phyloP scores from a whole-genome alignment of 30 jellyfish, hydroid and myxozoan species.

The Aurelia coerulea region DNA sequence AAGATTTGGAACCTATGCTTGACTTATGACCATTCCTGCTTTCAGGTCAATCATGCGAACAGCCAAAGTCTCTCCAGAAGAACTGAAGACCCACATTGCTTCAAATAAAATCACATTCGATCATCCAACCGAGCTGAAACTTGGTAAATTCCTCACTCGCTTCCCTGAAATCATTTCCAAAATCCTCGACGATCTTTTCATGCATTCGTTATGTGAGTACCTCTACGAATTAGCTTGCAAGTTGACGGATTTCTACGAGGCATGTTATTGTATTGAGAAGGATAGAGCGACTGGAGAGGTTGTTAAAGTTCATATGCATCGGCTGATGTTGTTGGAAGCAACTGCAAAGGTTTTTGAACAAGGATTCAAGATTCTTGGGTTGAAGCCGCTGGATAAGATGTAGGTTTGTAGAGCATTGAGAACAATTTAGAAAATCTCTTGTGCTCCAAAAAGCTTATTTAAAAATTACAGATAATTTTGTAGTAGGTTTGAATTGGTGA shows the following conservation, averaged over 20 bases:
- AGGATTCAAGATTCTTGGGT: slow-evolving; percentile 92
- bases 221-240: slow-evolving; percentile 92
- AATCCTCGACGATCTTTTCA: slow-evolving; percentile 77
- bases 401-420: slow-evolving; percentile 3
- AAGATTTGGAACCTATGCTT: too few relatives aligned
- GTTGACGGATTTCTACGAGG: slow-evolving; percentile 95
- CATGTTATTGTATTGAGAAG: slow-evolving; percentile 87
- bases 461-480: too few relatives aligned
- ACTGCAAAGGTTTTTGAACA: slow-evolving; percentile 76
- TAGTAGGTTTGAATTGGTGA: too few relatives aligned
- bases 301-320: slow-evolving; percentile 86
- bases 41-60: slow-evolving; percentile 89
- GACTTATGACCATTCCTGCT: neutral
- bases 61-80: slow-evolving; percentile 73
- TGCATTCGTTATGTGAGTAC: slow-evolving; percentile 95
- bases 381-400: slow-evolving; percentile 84
- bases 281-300: slow-evolving; percentile 87
- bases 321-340: slow-evolving; percentile 87
- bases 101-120: slow-evolving; percentile 59
- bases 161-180: slow-evolving; percentile 81
- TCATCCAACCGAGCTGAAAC: slow-evolving; percentile 87
- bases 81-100: slow-evolving; percentile 21
- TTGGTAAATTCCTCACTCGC: slow-evolving; percentile 82
- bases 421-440: too few relatives aligned
- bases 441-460: too few relatives aligned